Evolutionary conservation across 2,888 invertebrate genomes (phyloP).

Genomic region (Dascillus cervinus): DNA sequence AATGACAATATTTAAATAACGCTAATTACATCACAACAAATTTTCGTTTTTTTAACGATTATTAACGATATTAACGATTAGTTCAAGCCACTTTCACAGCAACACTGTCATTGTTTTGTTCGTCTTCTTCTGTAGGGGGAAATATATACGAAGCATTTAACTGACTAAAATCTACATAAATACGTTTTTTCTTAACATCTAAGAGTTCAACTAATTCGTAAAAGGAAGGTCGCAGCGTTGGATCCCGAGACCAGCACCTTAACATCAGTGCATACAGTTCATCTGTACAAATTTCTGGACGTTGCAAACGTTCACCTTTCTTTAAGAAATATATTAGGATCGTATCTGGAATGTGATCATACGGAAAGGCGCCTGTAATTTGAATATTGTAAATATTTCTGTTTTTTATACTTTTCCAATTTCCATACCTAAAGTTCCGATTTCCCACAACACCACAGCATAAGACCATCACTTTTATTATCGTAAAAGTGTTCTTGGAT

Average conservation of each 20-base stretch:
- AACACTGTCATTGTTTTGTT: background rate
- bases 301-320: conserved; percentile 57
- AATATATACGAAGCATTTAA: conserved; percentile 51
- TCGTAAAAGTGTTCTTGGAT: conserved; percentile 64
- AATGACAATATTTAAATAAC: too few relatives aligned
- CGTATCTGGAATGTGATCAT: conserved; percentile 57
- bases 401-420: too few relatives aligned
- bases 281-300: conserved; percentile 61
- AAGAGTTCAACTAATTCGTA: conserved; percentile 52
- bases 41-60: too few relatives aligned
- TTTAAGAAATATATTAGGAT: conserved; percentile 43
- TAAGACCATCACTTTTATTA: conserved; percentile 80
- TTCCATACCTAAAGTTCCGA: conserved; percentile 63
- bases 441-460: conserved; percentile 76
- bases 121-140: conserved; percentile 37
- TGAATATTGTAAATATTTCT: background rate
- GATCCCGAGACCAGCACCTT: conserved; percentile 59
- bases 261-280: conserved; percentile 64
- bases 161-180: conserved; percentile 56
- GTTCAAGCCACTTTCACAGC: too few relatives aligned
- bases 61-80: too few relatives aligned
- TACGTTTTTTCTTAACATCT: conserved; percentile 40
- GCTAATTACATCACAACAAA: too few relatives aligned
- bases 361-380: conserved; percentile 62
- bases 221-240: conserved; percentile 58